Evolutionary conservation across 2,888 invertebrate genomes (phyloP), one percentile per base, ranked within the genome.

Genomic region (Gerris lacustris): DNA sequence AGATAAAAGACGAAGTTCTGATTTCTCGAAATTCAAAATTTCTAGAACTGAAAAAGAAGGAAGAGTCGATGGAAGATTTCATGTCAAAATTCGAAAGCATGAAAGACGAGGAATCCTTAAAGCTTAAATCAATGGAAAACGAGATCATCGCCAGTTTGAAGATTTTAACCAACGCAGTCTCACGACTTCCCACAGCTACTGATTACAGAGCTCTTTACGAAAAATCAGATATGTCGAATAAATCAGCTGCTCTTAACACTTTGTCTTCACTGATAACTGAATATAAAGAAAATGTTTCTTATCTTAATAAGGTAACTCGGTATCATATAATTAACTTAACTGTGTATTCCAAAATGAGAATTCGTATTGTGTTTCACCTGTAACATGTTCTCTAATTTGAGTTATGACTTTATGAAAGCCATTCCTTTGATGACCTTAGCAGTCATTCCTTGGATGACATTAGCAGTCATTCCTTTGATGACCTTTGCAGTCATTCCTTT

Each of bases 1-100:
- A 64, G 64, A 31, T n/a, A 64, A 64, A 64, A 64, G 64, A 64
- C 31, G 64, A 64, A 18, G 7, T 64, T 64, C 31, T 64, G 62
- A 31, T 64, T 7, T 64, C 64, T 18, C 7, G 64, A 2, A 64
- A 64, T 17, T 15, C 11, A 64, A 64, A 64, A 64, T 64, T 18
- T 31, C 4, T 18, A 9, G 64, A 64, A 18, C 31, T 64, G 17
- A 64, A 64, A 6, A 64, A 31, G 5, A 64, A 64, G 17, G 64
- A 64, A 31, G 64, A 64, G 17, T n/a, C 31, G 18, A 64, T 64
- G 64, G 64, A 64, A 64, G 64, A 64, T 18, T 64, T 64, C 31
- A n/a, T 64, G 64, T 18, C 18, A 4, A 64, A 64, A 64, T 64
- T 31, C 18, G 64, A 64, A 9, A 18, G 18, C 17, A n/a, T 17